Percentiles rank a stretch among this genome's conserved stretches.
Evolutionary conservation across 2,113 vertebrate species (phyloP).

Genomic region (Genyomyrus donnyi): DNA sequence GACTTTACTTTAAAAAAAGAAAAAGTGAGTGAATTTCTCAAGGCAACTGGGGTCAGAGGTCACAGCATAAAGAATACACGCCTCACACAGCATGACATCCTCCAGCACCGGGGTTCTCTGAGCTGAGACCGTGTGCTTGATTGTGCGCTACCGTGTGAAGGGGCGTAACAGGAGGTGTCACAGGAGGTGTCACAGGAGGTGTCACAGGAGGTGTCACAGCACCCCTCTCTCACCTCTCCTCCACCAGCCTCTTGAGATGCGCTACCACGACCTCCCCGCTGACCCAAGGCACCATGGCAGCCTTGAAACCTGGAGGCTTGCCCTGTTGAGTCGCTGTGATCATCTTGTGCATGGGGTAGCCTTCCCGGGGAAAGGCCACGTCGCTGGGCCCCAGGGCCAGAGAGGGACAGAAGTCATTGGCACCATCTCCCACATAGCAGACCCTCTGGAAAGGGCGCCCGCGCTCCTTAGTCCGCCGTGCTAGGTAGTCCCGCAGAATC

Average conservation of each 20-base stretch:
- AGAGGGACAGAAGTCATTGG: conserved; percentile 85
- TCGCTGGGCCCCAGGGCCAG: conserved; percentile 63
- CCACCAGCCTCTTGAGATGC: conserved; percentile 67
- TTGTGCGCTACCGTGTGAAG: background rate
- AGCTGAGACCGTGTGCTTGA: conserved; percentile 5
- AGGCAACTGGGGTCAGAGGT: background rate
- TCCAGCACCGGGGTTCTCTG: conserved; percentile 33
- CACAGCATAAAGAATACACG: background rate
- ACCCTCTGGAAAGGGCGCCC: conserved; percentile 70
- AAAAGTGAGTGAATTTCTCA: background rate
- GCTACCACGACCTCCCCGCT: conserved; percentile 65
- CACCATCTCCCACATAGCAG: conserved; percentile 83
- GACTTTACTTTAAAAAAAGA: background rate
- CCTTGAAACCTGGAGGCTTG: conserved; percentile 55
- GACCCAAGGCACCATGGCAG: conserved; percentile 74
- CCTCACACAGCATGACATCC: background rate
- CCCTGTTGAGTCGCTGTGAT: conserved; percentile 60
- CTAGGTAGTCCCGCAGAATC: conserved; percentile 75
- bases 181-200: background rate
- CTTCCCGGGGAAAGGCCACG: conserved; percentile 75
- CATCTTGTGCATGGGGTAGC: conserved; percentile 80
- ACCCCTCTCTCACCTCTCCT: conserved; percentile 44
- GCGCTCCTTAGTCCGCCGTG: conserved; percentile 56
- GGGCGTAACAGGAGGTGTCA: background rate
- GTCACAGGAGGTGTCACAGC: background rate